These are phyloP conservation scores for Archips crataeganus DNA, from an alignment of 2,888 invertebrate genomes.

Conservation along the genomic window DNA sequence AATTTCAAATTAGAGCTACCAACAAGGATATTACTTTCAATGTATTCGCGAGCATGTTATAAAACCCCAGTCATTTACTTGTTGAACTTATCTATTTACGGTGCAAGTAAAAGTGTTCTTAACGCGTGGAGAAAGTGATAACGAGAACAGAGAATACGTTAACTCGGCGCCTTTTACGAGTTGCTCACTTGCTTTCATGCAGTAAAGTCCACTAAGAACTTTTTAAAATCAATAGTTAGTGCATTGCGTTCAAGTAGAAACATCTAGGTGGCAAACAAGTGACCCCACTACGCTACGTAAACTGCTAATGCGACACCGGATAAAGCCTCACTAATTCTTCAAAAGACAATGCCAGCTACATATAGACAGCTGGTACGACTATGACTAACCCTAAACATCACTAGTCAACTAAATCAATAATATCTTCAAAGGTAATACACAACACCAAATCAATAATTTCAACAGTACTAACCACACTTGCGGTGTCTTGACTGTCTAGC, in stretches of 20 bases:
- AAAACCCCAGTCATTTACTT: conserved; percentile 5
- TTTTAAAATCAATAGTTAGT: conserved; percentile 42
- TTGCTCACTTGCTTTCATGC: neutral
- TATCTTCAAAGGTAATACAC: conserved; percentile 61
- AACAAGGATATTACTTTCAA: no score
- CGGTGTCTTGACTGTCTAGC: conserved; percentile 83
- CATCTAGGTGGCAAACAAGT: conserved; percentile 35
- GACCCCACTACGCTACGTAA: conserved; percentile 3
- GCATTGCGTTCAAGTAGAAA: conserved; percentile 34
- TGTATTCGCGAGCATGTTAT: no score
- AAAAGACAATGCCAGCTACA: neutral
- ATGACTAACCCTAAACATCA: conserved; percentile 55
- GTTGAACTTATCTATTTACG: conserved; percentile 3
- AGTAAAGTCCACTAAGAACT: neutral
- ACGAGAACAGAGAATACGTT: neutral
- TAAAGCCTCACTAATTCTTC: neutral
- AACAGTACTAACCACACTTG: conserved; percentile 81
- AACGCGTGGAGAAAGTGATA: conserved; percentile 31
- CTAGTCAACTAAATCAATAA: conserved; percentile 71
- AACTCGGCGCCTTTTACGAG: neutral
- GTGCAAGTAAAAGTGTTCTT: conserved; percentile 33
- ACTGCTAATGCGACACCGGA: conserved; percentile 3
- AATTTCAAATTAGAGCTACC: no score
- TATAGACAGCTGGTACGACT: conserved; percentile 36
- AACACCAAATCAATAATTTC: conserved; percentile 80